A percentile compares a stretch with the other conserved stretches of the same genome.
Conservation (phyloP, 1,140 invertebrate genomes). For the Lineus longissimus region DNA sequence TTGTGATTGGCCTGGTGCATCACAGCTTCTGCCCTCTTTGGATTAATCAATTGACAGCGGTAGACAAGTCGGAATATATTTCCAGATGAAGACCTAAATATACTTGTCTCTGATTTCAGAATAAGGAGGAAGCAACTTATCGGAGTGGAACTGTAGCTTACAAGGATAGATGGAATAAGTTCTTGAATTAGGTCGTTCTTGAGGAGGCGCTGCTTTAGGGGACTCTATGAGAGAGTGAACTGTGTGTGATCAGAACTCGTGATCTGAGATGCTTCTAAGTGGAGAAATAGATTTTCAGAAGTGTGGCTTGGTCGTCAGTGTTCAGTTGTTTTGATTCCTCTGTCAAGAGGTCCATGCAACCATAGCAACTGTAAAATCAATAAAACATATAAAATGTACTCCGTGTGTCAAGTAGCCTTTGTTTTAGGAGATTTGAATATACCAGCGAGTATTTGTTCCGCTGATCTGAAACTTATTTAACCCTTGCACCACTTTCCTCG, state of each 20-base stretch:
- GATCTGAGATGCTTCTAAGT: neutral
- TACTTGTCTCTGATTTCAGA: neutral
- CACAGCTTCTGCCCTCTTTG: too few species aligned
- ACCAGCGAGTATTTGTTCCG: too few species aligned
- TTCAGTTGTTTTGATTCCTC: neutral
- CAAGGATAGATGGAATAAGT: slow-evolving; percentile 65
- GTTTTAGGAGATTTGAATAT: too few species aligned
- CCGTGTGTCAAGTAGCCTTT: too few species aligned
- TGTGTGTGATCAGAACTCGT: neutral
- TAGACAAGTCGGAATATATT: too few species aligned
- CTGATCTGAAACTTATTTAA: too few species aligned
- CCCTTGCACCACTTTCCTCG: too few species aligned
- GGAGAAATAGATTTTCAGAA: neutral
- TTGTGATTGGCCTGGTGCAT: too few species aligned
- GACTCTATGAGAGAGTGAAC: neutral
- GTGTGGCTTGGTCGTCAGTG: neutral
- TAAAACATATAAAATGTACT: too few species aligned
- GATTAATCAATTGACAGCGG: too few species aligned
- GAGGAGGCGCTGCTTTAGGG: neutral
- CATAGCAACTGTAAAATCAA: too few species aligned
- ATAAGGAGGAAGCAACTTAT: slow-evolving; percentile 53
- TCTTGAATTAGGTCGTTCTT: slow-evolving; percentile 30
- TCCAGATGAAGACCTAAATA: too few species aligned
- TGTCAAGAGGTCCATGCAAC: neutral
- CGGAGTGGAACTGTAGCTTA: slow-evolving; percentile 69